A percentile compares a stretch with the other conserved stretches of the same genome.
phyloP scores from a whole-genome alignment of 2,113 vertebrate genomes.

The Euleptes europaea region DNA sequence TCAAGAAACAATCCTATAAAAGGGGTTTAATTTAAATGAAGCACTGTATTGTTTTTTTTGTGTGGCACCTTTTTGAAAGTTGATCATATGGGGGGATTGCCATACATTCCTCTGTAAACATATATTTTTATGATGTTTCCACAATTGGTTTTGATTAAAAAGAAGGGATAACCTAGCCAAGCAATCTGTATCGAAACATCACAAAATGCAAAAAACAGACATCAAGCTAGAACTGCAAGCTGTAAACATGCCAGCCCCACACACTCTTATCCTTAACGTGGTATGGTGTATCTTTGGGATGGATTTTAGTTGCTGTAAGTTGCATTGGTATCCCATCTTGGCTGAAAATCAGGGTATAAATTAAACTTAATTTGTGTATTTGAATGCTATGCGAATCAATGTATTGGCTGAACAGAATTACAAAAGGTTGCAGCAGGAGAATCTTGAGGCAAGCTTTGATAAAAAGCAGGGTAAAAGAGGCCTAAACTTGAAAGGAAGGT shows the following conservation, averaged over 20 bases:
- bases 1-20: constrained; percentile 4
- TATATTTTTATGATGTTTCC: not conserved
- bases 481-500: not conserved
- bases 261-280: not conserved
- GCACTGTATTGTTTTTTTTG: not conserved
- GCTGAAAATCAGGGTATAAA: not conserved
- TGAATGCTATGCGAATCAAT: not conserved
- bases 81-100: not conserved
- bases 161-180: not conserved
- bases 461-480: not conserved
- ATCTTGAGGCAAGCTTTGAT: not conserved
- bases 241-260: not conserved
- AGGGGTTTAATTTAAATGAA: not conserved
- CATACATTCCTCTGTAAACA: not conserved
- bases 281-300: not conserved
- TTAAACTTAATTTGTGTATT: not conserved
- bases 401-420: not conserved
- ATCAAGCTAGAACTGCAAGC: not conserved
- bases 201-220: not conserved
- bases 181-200: not conserved
- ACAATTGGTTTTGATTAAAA: not conserved
- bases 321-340: not conserved
- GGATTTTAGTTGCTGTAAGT: not conserved
- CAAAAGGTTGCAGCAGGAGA: constrained; percentile 4
- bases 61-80: not conserved